phyloP scores from a whole-genome alignment of 2,797 vertebrate genomes.

The Acropternis orthonyx region DNA sequence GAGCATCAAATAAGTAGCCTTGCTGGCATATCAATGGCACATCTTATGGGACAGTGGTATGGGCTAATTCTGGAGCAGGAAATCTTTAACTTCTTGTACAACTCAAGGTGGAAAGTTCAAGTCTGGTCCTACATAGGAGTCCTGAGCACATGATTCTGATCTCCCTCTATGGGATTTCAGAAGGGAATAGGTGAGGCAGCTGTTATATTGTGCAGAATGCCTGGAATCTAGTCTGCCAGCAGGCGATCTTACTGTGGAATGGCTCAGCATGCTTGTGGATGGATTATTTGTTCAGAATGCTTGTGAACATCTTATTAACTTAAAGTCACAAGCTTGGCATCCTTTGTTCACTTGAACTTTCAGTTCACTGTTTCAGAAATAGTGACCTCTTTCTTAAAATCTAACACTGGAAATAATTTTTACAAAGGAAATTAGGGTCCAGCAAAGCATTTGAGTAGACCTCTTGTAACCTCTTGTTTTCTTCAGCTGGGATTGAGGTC shows the following conservation, averaged over 20 bases:
- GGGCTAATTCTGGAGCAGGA: neutral
- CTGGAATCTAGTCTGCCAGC: neutral
- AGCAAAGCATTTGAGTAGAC: neutral
- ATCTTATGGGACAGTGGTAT: neutral
- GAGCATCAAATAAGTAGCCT: neutral
- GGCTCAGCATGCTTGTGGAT: neutral
- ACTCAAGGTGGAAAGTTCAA: neutral
- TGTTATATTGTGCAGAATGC: neutral
- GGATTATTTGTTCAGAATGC: neutral
- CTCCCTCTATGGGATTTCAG: neutral
- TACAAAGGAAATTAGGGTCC: neutral
- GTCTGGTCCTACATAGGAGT: neutral
- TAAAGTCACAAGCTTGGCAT: neutral
- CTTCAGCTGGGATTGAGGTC: neutral
- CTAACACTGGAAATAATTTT: neutral
- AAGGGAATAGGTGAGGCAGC: neutral
- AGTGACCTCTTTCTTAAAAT: neutral
- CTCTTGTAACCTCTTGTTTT: neutral
- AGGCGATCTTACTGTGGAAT: neutral
- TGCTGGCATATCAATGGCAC: rapidly evolving
- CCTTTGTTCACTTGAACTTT: neutral
- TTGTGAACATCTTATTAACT: neutral
- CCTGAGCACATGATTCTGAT: neutral
- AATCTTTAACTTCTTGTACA: neutral
- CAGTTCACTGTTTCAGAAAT: neutral